These are phyloP conservation scores for Chloroceryle inda DNA, from an alignment of 2,797 vertebrate genomes.

Conservation along the genomic window DNA sequence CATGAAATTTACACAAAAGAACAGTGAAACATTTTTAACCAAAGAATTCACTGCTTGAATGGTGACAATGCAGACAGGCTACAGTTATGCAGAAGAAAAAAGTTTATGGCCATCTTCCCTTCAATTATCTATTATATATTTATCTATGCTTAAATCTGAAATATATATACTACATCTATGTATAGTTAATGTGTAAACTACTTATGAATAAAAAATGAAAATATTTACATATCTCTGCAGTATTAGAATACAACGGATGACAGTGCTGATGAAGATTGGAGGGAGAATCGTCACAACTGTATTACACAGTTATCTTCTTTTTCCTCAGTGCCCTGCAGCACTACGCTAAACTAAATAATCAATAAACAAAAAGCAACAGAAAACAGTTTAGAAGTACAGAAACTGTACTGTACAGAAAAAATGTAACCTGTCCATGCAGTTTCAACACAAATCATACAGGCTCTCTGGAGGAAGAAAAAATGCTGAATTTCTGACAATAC, in stretches of 20 bases:
- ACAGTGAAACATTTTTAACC: not conserved
- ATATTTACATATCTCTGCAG: not conserved
- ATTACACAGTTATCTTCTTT: not conserved
- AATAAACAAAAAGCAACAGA: constrained; percentile 4
- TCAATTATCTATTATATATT: not conserved
- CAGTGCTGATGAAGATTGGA: not conserved
- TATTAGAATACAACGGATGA: not conserved
- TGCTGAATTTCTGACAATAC: not conserved
- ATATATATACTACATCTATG: not conserved
- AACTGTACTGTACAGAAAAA: not conserved
- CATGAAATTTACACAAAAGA: not conserved
- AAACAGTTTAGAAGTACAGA: not conserved
- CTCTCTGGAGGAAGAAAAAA: not conserved
- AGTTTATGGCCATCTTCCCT: not conserved
- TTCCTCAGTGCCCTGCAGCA: not conserved
- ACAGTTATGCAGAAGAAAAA: not conserved
- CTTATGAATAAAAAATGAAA: not conserved
- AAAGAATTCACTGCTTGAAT: not conserved
- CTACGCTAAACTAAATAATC: not conserved
- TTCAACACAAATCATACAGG: not conserved
- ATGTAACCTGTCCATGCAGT: not conserved
- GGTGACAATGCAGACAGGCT: not conserved
- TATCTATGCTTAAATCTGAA: not conserved
- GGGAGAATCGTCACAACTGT: not conserved
- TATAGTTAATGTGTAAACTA: not conserved